Evolutionary conservation across 2,888 invertebrate genomes (phyloP).

Genomic region (Drosophila gaucha): DNA sequence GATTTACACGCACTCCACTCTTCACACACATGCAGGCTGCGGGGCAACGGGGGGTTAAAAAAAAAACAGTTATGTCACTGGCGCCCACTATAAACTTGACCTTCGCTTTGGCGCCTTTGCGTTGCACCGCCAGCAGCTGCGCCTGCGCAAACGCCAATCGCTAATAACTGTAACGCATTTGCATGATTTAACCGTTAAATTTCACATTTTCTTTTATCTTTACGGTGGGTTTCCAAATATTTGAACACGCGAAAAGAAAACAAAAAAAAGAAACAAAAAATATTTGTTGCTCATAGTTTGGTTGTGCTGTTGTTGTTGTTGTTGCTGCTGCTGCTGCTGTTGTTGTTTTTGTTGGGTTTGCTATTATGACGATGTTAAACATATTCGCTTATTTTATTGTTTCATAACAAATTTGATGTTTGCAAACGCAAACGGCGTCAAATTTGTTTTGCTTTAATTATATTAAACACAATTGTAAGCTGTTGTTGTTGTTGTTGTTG

Average conservation of each 20-base stretch:
- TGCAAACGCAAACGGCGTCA: slow-evolving; percentile 17
- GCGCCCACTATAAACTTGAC: slow-evolving; percentile 47
- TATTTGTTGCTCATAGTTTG: slow-evolving; percentile 22
- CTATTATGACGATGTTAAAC: slow-evolving; percentile 54
- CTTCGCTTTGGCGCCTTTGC: slow-evolving; percentile 25
- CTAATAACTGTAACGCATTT: slow-evolving; percentile 21
- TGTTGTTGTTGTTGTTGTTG: slow-evolving; percentile 38
- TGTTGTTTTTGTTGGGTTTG: slow-evolving; percentile 24
- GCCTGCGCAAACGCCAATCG: slow-evolving; percentile 22
- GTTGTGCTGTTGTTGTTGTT: slow-evolving; percentile 23
- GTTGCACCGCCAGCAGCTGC: slow-evolving; percentile 10
- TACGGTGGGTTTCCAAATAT: slow-evolving; percentile 8
- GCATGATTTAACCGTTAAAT: slow-evolving; percentile 35
- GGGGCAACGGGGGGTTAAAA: not conserved
- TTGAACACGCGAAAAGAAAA: slow-evolving; percentile 19
- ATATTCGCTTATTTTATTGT: slow-evolving; percentile 69
- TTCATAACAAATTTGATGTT: slow-evolving; percentile 63
- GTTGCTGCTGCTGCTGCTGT: slow-evolving; percentile 25
- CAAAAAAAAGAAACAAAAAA: slow-evolving; percentile 8
- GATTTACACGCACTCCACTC: not conserved
- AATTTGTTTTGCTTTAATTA: slow-evolving; percentile 57
- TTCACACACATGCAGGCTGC: too few relatives aligned
- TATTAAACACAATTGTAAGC: slow-evolving; percentile 58
- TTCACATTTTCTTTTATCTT: slow-evolving; percentile 26
- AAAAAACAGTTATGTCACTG: slow-evolving; percentile 18